Evolutionary conservation across 2,888 invertebrate species (phyloP).

Genomic region (Tricholauxania praeusta): DNA sequence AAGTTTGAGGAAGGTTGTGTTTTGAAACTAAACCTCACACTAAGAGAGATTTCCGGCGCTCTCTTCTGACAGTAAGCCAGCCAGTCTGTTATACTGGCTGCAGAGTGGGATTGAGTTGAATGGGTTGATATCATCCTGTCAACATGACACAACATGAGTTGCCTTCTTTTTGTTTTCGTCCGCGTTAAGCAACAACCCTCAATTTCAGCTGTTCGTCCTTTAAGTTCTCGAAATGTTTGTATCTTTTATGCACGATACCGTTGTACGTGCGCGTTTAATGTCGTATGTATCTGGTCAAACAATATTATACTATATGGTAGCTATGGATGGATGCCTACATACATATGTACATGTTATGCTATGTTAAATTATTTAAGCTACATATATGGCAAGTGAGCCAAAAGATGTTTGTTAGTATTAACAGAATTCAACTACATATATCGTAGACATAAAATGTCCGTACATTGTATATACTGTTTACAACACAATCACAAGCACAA

Average conservation of each 20-base stretch:
- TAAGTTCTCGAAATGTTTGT: conserved; percentile 38
- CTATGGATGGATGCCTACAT: background rate
- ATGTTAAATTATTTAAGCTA: conserved; percentile 15
- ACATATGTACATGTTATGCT: conserved; percentile 1
- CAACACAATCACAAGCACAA: too few relatives aligned
- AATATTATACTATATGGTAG: background rate
- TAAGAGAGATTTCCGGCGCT: background rate
- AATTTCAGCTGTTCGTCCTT: conserved; percentile 40
- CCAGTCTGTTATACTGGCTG: too few relatives aligned
- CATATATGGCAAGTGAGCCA: conserved; percentile 1
- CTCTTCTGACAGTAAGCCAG: too few relatives aligned
- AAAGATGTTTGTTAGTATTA: background rate
- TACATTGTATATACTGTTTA: too few relatives aligned
- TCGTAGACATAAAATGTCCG: too few relatives aligned
- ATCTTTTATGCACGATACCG: background rate
- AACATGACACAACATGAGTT: too few relatives aligned
- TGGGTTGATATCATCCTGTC: too few relatives aligned
- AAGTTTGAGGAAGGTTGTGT: conserved; percentile 33
- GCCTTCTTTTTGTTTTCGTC: conserved; percentile 13
- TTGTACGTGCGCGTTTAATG: too few relatives aligned
- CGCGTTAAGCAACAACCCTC: conserved; percentile 33
- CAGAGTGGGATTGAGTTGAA: too few relatives aligned
- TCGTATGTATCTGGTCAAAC: background rate
- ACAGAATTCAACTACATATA: background rate
- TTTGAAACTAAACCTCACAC: background rate